Percentiles rank a stretch among this genome's conserved stretches.
Conservation (phyloP, 2,888 invertebrate genomes). For the Cheiracanthium punctorium region DNA sequence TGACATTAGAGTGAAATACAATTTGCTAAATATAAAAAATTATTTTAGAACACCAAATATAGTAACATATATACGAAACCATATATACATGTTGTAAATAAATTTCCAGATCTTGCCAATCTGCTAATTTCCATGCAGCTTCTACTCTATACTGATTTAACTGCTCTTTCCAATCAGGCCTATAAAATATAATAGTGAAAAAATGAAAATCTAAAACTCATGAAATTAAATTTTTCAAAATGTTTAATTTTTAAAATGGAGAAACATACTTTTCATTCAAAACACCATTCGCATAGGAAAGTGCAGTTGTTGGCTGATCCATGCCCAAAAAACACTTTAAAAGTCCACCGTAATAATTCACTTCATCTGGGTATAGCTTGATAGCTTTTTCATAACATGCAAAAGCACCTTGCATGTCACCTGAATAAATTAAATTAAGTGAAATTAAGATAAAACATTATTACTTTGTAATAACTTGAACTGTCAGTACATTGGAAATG, state of each 20-base stretch:
- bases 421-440: conserved; percentile 71
- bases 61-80: neutral
- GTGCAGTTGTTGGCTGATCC: conserved; percentile 81
- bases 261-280: conserved; percentile 42
- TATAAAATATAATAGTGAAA: neutral
- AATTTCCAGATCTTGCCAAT: conserved; percentile 87
- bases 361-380: conserved; percentile 78
- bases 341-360: conserved; percentile 81
- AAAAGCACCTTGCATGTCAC: conserved; percentile 83
- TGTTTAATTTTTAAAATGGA: neutral
- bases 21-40: too few relatives aligned
- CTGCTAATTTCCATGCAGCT: conserved; percentile 89
- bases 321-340: conserved; percentile 89
- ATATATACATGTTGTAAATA: conserved; percentile 38
- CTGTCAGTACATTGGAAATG: too few relatives aligned
- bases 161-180: conserved; percentile 70
- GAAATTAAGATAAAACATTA: too few relatives aligned
- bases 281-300: conserved; percentile 69
- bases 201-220: neutral
- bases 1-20: too few relatives aligned
- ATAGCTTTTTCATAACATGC: conserved; percentile 90
- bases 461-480: too few relatives aligned
- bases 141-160: conserved; percentile 85
- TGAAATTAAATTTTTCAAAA: neutral
- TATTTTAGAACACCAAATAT: too few relatives aligned